Evolutionary conservation across 53 echinoderm and acorn worm genomes (phyloP).

Genomic region (Apostichopus leukothele): DNA sequence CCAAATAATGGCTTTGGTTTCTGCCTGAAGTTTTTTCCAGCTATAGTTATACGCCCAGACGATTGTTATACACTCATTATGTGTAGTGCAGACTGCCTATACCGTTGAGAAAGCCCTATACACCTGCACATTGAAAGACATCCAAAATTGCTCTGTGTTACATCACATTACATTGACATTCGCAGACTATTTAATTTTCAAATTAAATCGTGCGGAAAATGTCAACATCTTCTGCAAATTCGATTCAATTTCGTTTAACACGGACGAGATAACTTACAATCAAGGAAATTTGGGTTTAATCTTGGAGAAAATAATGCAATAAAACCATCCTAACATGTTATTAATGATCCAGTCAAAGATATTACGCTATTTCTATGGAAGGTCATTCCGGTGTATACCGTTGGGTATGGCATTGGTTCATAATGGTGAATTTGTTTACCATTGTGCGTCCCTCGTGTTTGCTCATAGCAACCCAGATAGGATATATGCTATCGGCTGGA

Average conservation of each 20-base stretch:
- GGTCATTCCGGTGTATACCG: constrained; percentile 26
- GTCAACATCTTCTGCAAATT: constrained; percentile 39
- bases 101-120: background rate
- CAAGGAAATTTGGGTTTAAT: constrained; percentile 42
- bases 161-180: constrained; percentile 20
- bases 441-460: constrained; percentile 28
- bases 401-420: constrained; percentile 9
- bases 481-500: background rate
- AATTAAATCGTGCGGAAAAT: constrained; percentile 34
- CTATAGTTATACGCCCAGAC: too few relatives aligned
- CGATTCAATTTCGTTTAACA: constrained; percentile 41
- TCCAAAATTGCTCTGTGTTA: constrained; percentile 16
- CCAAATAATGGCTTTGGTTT: too few relatives aligned
- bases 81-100: background rate
- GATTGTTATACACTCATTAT: too few relatives aligned
- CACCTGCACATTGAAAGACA: background rate
- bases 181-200: constrained; percentile 36
- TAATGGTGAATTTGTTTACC: constrained; percentile 40
- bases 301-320: constrained; percentile 46
- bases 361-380: background rate
- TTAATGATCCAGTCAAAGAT: constrained; percentile 31
- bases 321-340: constrained; percentile 34
- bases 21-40: too few relatives aligned
- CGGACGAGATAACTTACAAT: constrained; percentile 47
- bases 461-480: constrained; percentile 12